Evolutionary conservation across 1,140 invertebrate species (phyloP).

Genomic region (Liolophura sinensis): DNA sequence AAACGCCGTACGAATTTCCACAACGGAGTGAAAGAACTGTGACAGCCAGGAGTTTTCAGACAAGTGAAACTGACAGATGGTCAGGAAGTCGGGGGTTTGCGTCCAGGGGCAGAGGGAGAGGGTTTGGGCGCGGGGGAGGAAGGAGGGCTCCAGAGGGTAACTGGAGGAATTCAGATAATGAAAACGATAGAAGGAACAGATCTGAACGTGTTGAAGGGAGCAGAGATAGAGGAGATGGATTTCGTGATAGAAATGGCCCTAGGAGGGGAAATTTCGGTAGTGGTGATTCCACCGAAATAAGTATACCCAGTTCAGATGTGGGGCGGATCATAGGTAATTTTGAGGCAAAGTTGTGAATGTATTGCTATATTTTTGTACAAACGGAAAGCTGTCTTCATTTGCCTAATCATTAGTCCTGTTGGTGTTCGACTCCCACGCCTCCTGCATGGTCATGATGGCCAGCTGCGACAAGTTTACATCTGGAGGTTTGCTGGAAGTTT

Average conservation of each 20-base stretch:
- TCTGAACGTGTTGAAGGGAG: slow-evolving; percentile 3
- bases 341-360: too few relatives aligned
- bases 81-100: neutral
- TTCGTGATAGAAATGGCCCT: slow-evolving; percentile 2
- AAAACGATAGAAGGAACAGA: neutral
- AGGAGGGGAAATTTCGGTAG: slow-evolving; percentile 11
- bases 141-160: slow-evolving; percentile 3
- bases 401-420: too few relatives aligned
- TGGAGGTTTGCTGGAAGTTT: too few relatives aligned
- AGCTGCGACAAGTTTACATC: too few relatives aligned
- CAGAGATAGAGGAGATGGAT: slow-evolving; percentile 4
- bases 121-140: neutral
- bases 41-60: neutral
- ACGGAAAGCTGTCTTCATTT: too few relatives aligned
- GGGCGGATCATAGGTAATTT: slow-evolving; percentile 27
- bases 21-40: neutral
- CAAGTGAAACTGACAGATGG: neutral
- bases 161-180: slow-evolving; percentile 8
- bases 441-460: too few relatives aligned
- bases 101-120: slow-evolving; percentile 5
- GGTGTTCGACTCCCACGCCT: too few relatives aligned
- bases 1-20: slow-evolving; percentile 1
- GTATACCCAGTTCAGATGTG: slow-evolving; percentile 11
- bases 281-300: slow-evolving; percentile 4
- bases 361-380: too few relatives aligned